Percentiles rank a stretch among this genome's conserved stretches.
Evolutionary conservation across 2,113 vertebrate genomes (phyloP).

Genomic region (Zosterops hypoxanthus): DNA sequence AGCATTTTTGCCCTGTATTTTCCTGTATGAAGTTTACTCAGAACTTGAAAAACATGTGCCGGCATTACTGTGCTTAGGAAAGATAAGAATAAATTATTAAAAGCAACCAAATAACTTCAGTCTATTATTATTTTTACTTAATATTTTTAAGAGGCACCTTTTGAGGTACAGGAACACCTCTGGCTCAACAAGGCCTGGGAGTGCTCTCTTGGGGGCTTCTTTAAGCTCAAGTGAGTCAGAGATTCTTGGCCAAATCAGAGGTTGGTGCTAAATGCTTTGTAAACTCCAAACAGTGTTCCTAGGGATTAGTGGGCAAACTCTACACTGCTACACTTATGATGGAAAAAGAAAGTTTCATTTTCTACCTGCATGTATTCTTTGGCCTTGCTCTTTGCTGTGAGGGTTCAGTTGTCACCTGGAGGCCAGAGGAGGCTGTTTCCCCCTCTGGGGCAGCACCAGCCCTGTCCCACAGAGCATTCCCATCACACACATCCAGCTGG

Average conservation of each 20-base stretch:
- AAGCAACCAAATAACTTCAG: neutral
- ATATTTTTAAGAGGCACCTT: neutral
- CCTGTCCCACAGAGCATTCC: neutral
- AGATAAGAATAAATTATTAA: neutral
- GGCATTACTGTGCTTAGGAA: neutral
- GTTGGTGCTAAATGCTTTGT: neutral
- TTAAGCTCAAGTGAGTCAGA: neutral
- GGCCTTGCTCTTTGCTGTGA: neutral
- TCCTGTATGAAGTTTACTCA: neutral
- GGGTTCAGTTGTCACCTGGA: neutral
- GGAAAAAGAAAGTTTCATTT: neutral
- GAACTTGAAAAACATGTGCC: neutral
- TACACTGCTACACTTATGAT: neutral
- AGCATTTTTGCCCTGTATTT: neutral
- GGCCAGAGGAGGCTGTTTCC: neutral
- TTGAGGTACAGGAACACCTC: neutral
- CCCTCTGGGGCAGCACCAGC: neutral
- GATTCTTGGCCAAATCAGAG: neutral
- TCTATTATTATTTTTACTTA: neutral
- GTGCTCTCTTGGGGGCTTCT: neutral
- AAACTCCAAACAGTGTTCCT: neutral
- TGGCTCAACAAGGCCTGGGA: neutral
- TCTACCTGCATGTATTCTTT: neutral
- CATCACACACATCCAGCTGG: slow-evolving; percentile 2
- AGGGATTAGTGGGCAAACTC: neutral